Percentiles rank a stretch among this genome's conserved stretches.
phyloP scores from a whole-genome alignment of 2,888 invertebrate species.

The Andricus curvator region DNA sequence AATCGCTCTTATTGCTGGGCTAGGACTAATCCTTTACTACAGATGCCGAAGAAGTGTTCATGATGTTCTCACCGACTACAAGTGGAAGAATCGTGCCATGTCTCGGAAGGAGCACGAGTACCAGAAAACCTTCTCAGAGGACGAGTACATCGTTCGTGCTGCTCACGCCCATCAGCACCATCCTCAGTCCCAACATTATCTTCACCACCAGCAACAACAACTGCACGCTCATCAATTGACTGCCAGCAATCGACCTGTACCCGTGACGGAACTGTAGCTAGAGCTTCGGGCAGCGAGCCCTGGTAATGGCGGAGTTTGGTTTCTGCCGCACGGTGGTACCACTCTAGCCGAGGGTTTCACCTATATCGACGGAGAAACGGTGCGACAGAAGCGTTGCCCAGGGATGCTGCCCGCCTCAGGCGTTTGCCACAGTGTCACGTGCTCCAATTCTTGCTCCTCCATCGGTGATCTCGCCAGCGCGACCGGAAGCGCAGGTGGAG shows the following conservation, averaged over 20 bases:
- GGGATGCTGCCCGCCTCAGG: conserved; percentile 73
- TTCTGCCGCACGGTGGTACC: conserved; percentile 83
- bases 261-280: conserved; percentile 97
- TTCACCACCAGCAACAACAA: conserved; percentile 75
- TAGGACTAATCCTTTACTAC: conserved; percentile 86
- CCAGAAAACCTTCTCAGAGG: conserved; percentile 93
- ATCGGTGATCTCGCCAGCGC: conserved; percentile 48
- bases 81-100: conserved; percentile 87
- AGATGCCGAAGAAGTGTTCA: conserved; percentile 89
- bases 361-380: conserved; percentile 85
- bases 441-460: conserved; percentile 49
- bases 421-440: conserved; percentile 53
- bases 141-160: conserved; percentile 88
- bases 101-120: conserved; percentile 92
- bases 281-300: conserved; percentile 92
- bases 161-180: conserved; percentile 81
- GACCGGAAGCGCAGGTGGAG: conserved; percentile 45
- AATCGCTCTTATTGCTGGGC: conserved; percentile 85
- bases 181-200: conserved; percentile 76
- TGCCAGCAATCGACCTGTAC: conserved; percentile 84
- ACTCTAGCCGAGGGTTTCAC: conserved; percentile 88
- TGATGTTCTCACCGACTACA: conserved; percentile 90
- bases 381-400: conserved; percentile 79
- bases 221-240: conserved; percentile 71
- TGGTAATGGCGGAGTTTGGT: conserved; percentile 85